Evolutionary conservation across 1,140 invertebrate species (phyloP), one percentile per base, ranked within the genome.

Genomic region (Drosophila asahinai): DNA sequence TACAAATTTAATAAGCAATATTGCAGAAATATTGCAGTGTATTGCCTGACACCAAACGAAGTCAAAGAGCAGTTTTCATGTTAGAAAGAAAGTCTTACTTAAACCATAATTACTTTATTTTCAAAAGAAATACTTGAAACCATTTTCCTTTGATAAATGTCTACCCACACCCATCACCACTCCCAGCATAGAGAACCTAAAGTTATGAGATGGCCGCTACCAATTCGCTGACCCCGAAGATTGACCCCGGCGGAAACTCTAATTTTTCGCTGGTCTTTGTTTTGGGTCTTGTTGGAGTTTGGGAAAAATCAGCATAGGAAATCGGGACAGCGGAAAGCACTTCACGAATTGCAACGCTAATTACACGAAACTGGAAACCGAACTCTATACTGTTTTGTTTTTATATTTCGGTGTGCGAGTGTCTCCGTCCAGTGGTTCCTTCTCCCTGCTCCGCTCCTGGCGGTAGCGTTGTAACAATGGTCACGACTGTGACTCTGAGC

Each of bases 301-400:
- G 54, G 54, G 45, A 63, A 73, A 78, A 79, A 83, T 83, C 78
- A 66, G 74, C 78, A 52, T 77, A 60, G 74, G 19, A 62, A 79
- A 78, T 86, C 81, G 73, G 61, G 58, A 30, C 63, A 75, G 78
- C 71, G 58, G 62, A 76, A 80, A 80, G 63, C 57, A 89, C 81
- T 90, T 84, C 84, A 89, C 84, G 84, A 89, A 90, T 62, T 84
- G 86, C 86, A 66, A 89, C 77, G 86, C 86, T 89, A 89, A 89
- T 89, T 89, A 89, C 84, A 90, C 70, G 81, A 89, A 83, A 87
- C 72, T 80, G 66, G 70, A 64, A 86, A 78, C 81, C 58, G 73
- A 63, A 76, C 51, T 51, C 48, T 45, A 52, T 62, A 83, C 71
- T 59, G 63, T 63, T 47, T 63, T 61, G 73, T 77, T 74, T 43